Conservation (phyloP, 2,888 invertebrate genomes). For the Epinotia nisella region DNA sequence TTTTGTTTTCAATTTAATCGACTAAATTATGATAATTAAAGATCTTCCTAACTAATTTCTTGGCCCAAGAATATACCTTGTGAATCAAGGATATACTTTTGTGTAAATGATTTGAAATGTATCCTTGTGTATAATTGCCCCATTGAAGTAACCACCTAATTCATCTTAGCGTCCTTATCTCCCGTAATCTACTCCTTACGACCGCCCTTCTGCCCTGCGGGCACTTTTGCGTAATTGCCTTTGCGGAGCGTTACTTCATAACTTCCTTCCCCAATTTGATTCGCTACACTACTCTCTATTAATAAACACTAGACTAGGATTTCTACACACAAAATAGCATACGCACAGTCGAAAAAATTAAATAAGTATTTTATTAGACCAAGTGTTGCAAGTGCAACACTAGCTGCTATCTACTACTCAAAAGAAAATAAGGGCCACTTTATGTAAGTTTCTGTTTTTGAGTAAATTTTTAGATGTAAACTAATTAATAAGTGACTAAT, state of each 20-base stretch:
- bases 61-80: too few species aligned
- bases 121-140: constrained; percentile 23
- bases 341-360: too few species aligned
- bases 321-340: not conserved
- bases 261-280: constrained; percentile 21
- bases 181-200: constrained; percentile 22
- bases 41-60: too few species aligned
- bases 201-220: constrained; percentile 18
- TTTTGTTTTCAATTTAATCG: too few species aligned
- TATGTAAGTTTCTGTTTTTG: too few species aligned
- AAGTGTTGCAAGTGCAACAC: too few species aligned
- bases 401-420: too few species aligned
- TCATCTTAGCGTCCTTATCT: constrained; percentile 29
- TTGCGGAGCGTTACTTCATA: constrained; percentile 16
- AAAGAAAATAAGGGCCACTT: too few species aligned
- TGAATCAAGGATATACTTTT: not conserved
- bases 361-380: too few species aligned
- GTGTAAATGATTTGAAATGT: not conserved
- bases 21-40: too few species aligned
- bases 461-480: too few species aligned
- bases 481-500: too few species aligned
- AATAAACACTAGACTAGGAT: not conserved
- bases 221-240: constrained; percentile 29
- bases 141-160: constrained; percentile 32
- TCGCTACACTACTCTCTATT: not conserved